Base-by-base conservation (phyloP, 2,797 vertebrate genomes). In the Cryptoblepharus egeriae region DNA sequence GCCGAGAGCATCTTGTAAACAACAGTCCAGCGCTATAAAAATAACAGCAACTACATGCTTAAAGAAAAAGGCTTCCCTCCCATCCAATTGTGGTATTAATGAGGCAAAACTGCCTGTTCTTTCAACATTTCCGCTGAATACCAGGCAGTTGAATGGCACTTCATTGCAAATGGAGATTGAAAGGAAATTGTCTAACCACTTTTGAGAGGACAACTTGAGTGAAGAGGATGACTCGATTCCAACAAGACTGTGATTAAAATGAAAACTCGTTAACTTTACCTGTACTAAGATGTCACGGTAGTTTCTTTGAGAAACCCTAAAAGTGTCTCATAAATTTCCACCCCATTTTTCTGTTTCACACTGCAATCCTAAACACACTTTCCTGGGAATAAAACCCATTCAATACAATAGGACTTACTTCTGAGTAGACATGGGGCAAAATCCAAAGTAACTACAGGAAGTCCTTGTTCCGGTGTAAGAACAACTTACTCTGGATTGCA, bases 1-100 rank as follows among this genome's bases (percentile, higher is more conserved):
- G 49, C 63, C 90, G 79, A 80, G 5, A 85, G 30, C 71, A 5
- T 84, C 75, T 57, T 84, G 39, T 12, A 89, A 91, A 28, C 28
- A 75, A 68, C 74, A 49, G 0, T 65, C 49, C 49, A 76, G 55
- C 24, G 7, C 30, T 76, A n/a, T 86, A 80, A 86, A 88, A 84
- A 75, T 55, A 0, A 24, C 80, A 4, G 32, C 68, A 85, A 37
- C 18, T 55, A 8, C 11, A 49, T 85, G 57, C 83, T 84, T 84
- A 81, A 82, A 88, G 75, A 85, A 42, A 8, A 37, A 69, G 28
- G 77, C 1, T 65, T 4, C 20, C 80, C 81, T 85, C 63, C 52
- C 73, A 7, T 13, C 80, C 81, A 86, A 75, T 16, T 37, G 60
- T 79, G 42, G 13, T 42, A 67, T 77, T 88, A 86, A 89, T 87